These are phyloP conservation scores for Actinopyga echinites DNA, from an alignment of 53 echinoderm and acorn worm genomes.

Conservation along the genomic window DNA sequence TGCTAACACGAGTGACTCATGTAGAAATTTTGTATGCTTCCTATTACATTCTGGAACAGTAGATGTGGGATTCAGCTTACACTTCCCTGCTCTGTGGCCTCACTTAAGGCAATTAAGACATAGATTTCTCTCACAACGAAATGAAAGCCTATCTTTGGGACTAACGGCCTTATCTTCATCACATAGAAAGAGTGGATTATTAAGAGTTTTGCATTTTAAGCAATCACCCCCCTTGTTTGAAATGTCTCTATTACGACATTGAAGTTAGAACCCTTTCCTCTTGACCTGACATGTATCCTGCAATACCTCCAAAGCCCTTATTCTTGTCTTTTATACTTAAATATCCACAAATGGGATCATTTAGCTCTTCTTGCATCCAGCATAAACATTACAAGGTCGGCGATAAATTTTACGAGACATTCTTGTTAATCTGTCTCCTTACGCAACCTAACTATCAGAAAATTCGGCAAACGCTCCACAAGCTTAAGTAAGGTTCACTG, in stretches of 20 bases:
- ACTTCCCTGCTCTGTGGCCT: background rate
- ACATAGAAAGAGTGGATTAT: too few species aligned
- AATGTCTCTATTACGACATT: too few species aligned
- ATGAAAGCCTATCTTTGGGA: too few species aligned
- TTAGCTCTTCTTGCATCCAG: background rate
- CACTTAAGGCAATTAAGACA: background rate
- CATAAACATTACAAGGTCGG: background rate
- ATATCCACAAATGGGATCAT: background rate
- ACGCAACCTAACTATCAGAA: background rate
- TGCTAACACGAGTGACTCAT: too few species aligned
- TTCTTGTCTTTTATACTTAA: too few species aligned
- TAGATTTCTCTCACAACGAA: background rate
- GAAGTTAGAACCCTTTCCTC: too few species aligned
- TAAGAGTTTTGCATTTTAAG: too few species aligned
- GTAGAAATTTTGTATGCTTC: constrained; percentile 9
- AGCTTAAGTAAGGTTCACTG: background rate
- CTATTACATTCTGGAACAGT: background rate
- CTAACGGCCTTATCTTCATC: too few species aligned
- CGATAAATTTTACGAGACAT: background rate
- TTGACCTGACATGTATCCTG: too few species aligned
- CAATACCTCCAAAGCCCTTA: too few species aligned
- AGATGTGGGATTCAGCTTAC: background rate
- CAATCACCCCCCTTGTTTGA: too few species aligned
- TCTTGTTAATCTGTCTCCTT: background rate
- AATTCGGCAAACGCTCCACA: background rate